phyloP scores from a whole-genome alignment of 2,113 vertebrate genomes.

The Ranitomeya variabilis region DNA sequence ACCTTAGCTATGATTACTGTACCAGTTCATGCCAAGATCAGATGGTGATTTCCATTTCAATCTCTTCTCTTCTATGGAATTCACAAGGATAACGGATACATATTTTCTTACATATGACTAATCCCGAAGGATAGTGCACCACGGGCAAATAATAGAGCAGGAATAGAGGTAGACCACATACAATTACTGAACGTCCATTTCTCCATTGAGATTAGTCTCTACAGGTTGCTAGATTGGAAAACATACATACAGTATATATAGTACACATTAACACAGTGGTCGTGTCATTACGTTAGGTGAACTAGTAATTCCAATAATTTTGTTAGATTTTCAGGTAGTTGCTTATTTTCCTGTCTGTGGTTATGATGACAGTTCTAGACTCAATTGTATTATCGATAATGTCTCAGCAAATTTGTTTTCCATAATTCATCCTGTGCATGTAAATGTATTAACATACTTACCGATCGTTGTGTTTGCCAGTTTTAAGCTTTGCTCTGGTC shows the following conservation, averaged over 20 bases:
- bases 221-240: not conserved
- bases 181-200: not conserved
- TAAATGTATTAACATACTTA: too few relatives aligned
- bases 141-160: not conserved
- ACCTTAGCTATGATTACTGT: conserved; percentile 11
- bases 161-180: not conserved
- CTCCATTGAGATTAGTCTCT: not conserved
- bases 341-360: not conserved
- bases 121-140: not conserved
- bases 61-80: not conserved
- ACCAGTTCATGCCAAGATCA: not conserved
- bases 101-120: not conserved
- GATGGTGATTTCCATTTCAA: conserved; percentile 3
- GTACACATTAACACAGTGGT: not conserved
- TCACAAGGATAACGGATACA: not conserved
- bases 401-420: too few relatives aligned
- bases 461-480: too few relatives aligned
- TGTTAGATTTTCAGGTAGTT: not conserved
- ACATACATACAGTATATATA: not conserved
- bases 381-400: not conserved
- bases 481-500: too few relatives aligned
- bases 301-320: not conserved
- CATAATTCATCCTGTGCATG: too few relatives aligned
- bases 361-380: not conserved
- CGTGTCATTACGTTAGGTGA: not conserved